phyloP scores from a whole-genome alignment of 2,888 invertebrate genomes.

The Tachystola acroxantha region DNA sequence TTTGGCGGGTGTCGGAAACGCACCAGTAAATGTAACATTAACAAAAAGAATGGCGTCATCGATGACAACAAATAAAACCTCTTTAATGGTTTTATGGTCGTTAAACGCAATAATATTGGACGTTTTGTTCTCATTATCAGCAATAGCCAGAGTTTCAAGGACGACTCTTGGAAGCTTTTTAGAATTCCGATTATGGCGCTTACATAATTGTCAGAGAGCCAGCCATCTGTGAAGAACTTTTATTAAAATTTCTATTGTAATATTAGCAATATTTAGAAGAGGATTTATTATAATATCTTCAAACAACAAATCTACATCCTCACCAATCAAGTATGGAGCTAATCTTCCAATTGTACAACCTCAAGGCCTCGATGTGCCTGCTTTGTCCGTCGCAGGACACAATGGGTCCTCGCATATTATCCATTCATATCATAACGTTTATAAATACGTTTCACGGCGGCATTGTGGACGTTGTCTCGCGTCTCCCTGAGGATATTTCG shows the following conservation, averaged over 20 bases:
- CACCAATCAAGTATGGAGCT: conserved; percentile 40
- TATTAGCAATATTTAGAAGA: background rate
- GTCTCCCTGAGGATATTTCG: conserved; percentile 66
- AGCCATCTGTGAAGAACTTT: background rate
- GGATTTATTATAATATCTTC: background rate
- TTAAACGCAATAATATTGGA: background rate
- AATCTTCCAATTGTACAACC: conserved; percentile 62
- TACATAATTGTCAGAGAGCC: background rate
- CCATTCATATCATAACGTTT: conserved; percentile 75
- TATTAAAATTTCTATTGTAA: background rate
- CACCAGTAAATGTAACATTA: background rate
- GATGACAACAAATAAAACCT: background rate
- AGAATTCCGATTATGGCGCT: background rate
- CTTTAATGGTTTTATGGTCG: background rate
- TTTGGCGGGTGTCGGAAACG: conserved; percentile 11
- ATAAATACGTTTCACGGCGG: conserved; percentile 69
- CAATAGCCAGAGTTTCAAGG: no score
- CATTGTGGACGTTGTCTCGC: conserved; percentile 62
- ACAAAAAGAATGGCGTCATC: background rate
- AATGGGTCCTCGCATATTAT: conserved; percentile 61
- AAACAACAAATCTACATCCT: conserved; percentile 24
- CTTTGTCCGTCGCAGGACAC: conserved; percentile 44
- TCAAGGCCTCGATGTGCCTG: conserved; percentile 43
- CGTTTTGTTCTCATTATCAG: no score
- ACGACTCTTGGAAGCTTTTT: background rate